Evolutionary conservation across 2,113 vertebrate genomes (phyloP).

Genomic region (Oenanthe melanoleuca): DNA sequence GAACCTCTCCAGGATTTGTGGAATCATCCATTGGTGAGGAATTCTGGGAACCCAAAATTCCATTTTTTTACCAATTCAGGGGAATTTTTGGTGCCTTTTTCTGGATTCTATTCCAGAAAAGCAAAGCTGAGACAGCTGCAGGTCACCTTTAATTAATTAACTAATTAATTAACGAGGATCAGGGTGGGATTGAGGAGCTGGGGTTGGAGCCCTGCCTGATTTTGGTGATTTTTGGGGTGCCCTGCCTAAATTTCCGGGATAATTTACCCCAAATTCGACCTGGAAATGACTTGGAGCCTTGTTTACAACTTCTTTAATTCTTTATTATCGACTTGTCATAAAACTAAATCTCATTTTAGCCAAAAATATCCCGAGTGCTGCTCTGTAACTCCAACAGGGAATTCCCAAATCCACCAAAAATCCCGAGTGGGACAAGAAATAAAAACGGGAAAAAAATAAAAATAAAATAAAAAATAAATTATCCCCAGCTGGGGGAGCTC

Average conservation of each 20-base stretch:
- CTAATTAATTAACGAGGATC: background rate
- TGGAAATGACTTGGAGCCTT: background rate
- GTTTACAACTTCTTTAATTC: background rate
- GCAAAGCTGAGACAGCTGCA: background rate
- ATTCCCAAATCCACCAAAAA: background rate
- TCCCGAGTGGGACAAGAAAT: background rate
- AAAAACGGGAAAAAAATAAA: too few species aligned
- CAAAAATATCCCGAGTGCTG: conserved; percentile 59
- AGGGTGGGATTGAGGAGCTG: background rate
- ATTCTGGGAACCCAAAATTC: background rate
- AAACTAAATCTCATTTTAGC: conserved; percentile 64
- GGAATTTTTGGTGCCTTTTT: background rate
- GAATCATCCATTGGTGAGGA: rapidly evolving
- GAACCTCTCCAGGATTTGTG: too few species aligned
- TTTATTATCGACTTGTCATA: conserved; percentile 38
- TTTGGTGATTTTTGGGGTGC: background rate
- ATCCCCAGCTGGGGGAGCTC: background rate
- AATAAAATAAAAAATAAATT: background rate
- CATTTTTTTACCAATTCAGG: background rate
- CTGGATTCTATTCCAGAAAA: background rate
- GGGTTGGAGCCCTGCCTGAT: too few species aligned
- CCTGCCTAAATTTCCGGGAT: rapidly evolving
- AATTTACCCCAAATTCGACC: background rate
- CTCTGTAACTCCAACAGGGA: conserved; percentile 41
- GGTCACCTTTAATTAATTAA: background rate